Conservation (phyloP, 2,888 invertebrate species). For the Erebia ligea region DNA sequence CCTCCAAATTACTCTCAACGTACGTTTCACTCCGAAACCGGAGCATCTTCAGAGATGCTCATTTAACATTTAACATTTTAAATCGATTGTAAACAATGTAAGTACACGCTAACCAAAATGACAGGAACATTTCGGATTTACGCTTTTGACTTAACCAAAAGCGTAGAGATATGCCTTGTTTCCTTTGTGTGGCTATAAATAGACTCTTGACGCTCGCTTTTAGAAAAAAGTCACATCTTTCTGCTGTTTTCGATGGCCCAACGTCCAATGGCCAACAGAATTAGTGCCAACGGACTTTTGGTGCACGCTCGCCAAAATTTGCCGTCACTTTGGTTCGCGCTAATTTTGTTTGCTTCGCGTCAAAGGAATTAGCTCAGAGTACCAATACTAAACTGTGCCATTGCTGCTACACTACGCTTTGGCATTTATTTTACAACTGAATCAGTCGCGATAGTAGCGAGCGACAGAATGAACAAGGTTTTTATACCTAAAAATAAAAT, state of each 20-base stretch:
- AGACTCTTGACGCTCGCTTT: not conserved
- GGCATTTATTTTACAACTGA: not conserved
- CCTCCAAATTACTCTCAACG: too few relatives aligned
- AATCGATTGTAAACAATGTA: too few relatives aligned
- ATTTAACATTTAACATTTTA: too few relatives aligned
- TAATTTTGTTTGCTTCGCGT: slow-evolving; percentile 8
- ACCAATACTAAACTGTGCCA: not conserved
- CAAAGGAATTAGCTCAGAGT: not conserved
- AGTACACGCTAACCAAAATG: too few relatives aligned
- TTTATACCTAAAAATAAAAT: not conserved
- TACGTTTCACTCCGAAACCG: too few relatives aligned
- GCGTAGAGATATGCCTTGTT: not conserved
- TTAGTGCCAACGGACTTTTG: not conserved
- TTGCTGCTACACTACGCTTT: not conserved
- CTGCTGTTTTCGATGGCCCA: not conserved
- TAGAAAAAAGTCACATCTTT: not conserved
- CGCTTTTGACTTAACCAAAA: not conserved
- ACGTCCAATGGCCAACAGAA: not conserved
- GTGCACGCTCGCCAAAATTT: not conserved
- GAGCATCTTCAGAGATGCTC: too few relatives aligned
- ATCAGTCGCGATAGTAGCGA: not conserved
- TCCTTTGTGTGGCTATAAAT: not conserved
- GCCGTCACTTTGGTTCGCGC: not conserved
- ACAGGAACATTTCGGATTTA: too few relatives aligned
- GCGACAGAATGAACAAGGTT: not conserved